phyloP scores from a whole-genome alignment of 2,888 invertebrate genomes.

The Anaspis maculata region DNA sequence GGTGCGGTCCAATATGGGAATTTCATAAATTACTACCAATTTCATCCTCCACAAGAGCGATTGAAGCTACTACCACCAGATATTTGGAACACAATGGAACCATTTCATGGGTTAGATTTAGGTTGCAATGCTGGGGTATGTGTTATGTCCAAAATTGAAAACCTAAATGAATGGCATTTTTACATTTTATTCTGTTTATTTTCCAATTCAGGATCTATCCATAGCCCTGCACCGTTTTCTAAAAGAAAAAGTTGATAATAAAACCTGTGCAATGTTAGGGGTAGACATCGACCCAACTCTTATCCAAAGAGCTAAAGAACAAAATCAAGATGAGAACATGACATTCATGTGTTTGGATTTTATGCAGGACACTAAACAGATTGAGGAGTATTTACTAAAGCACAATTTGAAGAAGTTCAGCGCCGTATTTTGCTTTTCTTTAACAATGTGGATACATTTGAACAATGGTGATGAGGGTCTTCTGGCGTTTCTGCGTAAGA shows the following conservation, averaged over 20 bases:
- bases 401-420: conserved; percentile 50
- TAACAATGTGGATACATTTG: conserved; percentile 87
- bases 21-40: conserved; percentile 81
- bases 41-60: conserved; percentile 64
- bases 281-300: conserved; percentile 68
- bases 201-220: too few species aligned
- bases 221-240: too few species aligned
- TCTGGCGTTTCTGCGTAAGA: conserved; percentile 50
- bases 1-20: conserved; percentile 75
- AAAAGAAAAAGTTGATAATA: too few species aligned
- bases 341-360: conserved; percentile 54
- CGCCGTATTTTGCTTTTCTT: conserved; percentile 69
- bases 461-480: conserved; percentile 74
- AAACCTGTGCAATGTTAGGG: too few species aligned
- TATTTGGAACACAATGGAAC: conserved; percentile 36
- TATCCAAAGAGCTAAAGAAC: conserved; percentile 57
- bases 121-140: conserved; percentile 73
- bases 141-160: conserved; percentile 9
- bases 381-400: conserved; percentile 45
- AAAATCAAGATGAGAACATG: conserved; percentile 40
- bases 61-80: conserved; percentile 52
- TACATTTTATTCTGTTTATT: too few species aligned
- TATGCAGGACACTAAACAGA: conserved; percentile 40
- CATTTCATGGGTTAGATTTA: conserved; percentile 43
- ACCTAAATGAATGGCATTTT: too few species aligned